Conservation (phyloP, 2,888 invertebrate species). For the Spicauda simplicius region DNA sequence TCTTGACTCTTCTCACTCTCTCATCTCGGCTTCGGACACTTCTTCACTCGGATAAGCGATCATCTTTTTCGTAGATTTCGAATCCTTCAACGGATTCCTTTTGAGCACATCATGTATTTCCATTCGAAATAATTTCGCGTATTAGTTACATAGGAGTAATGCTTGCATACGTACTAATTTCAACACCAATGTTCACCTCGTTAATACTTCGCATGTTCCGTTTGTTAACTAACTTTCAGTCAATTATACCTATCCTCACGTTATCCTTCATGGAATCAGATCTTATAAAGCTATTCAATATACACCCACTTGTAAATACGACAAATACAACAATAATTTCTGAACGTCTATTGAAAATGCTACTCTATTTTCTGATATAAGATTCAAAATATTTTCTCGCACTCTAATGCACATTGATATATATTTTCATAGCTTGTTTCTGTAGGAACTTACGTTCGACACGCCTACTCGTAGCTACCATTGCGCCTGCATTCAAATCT, state of each 20-base stretch:
- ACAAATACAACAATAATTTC: slow-evolving; percentile 72
- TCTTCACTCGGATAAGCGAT: slow-evolving; percentile 48
- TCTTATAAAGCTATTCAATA: slow-evolving; percentile 68
- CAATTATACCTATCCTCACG: slow-evolving; percentile 62
- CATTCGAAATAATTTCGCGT: slow-evolving; percentile 43
- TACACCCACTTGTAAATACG: slow-evolving; percentile 76
- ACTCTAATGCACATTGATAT: slow-evolving; percentile 70
- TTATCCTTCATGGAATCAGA: slow-evolving; percentile 52
- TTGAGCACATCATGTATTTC: slow-evolving; percentile 81
- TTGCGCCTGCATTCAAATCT: slow-evolving; percentile 45
- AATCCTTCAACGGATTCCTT: slow-evolving; percentile 50
- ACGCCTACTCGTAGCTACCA: slow-evolving; percentile 60
- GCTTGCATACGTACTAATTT: slow-evolving; percentile 46
- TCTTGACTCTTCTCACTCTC: slow-evolving; percentile 51
- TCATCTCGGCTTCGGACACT: slow-evolving; percentile 46
- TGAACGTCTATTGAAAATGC: slow-evolving; percentile 74
- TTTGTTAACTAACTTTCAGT: slow-evolving; percentile 53
- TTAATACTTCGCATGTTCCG: slow-evolving; percentile 37
- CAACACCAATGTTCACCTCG: slow-evolving; percentile 31
- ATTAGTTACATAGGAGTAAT: slow-evolving; percentile 38
- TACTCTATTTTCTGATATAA: slow-evolving; percentile 77
- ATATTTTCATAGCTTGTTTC: slow-evolving; percentile 81
- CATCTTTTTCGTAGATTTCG: slow-evolving; percentile 55
- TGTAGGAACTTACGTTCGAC: slow-evolving; percentile 66
- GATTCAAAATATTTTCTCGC: slow-evolving; percentile 73